phyloP scores from a whole-genome alignment of 1,140 invertebrate genomes.

The Ceratosolen fusciceps region DNA sequence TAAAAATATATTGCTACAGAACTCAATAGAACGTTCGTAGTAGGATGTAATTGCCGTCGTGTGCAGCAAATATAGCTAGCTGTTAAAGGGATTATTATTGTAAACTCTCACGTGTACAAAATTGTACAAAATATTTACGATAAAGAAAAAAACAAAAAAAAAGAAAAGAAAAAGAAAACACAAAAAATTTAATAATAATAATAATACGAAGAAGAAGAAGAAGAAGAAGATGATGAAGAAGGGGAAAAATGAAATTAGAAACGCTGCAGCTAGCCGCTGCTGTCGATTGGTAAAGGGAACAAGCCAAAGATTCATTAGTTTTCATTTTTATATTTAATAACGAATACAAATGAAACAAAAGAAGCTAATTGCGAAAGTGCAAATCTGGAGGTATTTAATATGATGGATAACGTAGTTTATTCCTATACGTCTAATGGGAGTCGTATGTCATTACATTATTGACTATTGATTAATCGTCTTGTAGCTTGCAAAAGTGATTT shows the following conservation, averaged over 20 bases:
- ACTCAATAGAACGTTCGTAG: conserved; percentile 6
- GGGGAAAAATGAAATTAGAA: conserved; percentile 58
- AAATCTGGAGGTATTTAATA: conserved; percentile 1
- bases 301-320: conserved; percentile 74
- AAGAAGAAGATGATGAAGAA: conserved; percentile 47
- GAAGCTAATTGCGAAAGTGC: conserved; percentile 50
- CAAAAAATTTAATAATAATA: no score
- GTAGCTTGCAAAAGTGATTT: conserved; percentile 1
- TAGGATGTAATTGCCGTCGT: not conserved
- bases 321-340: conserved; percentile 73
- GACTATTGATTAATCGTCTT: conserved; percentile 17
- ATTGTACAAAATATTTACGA: conserved; percentile 62
- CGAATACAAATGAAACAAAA: conserved; percentile 56
- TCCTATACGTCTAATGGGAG: not conserved
- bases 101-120: conserved; percentile 65
- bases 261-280: conserved; percentile 63
- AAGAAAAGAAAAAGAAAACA: conserved; percentile 53
- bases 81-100: conserved; percentile 44
- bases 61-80: conserved; percentile 33
- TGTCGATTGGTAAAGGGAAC: conserved; percentile 72
- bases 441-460: conserved; percentile 14
- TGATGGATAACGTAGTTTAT: conserved; percentile 10
- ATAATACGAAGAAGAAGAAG: conserved; percentile 52
- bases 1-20: conserved; percentile 49
- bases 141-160: conserved; percentile 51